Percentiles rank a stretch among this genome's conserved stretches.
These are phyloP conservation scores for Hapalemur alaotrensis DNA, from an alignment of 2,797 vertebrate genomes.

Conservation along the genomic window DNA sequence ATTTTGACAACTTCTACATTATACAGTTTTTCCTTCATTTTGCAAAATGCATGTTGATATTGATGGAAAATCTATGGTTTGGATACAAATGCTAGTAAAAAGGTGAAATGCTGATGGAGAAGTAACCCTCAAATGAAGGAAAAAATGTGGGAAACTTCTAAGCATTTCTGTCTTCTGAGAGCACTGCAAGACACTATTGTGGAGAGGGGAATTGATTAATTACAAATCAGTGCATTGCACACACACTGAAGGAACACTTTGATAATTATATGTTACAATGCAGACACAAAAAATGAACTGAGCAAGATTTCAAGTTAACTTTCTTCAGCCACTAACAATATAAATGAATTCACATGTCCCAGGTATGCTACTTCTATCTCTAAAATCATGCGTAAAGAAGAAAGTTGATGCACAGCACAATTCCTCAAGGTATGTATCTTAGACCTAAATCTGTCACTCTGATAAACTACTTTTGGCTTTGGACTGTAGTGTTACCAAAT, in stretches of 20 bases:
- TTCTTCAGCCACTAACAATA: neutral
- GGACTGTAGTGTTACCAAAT: neutral
- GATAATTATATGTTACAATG: neutral
- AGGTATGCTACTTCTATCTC: neutral
- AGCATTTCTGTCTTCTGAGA: constrained; percentile 30
- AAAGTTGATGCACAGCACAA: neutral
- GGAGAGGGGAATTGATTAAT: neutral
- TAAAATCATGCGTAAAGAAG: constrained; percentile 15
- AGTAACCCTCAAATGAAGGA: neutral
- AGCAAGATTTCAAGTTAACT: constrained; percentile 28
- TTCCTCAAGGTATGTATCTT: constrained; percentile 37
- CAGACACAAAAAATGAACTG: neutral
- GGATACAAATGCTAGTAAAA: neutral
- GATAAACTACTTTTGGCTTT: constrained; percentile 62
- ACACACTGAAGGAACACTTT: neutral
- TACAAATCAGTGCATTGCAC: neutral
- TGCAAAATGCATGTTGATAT: neutral
- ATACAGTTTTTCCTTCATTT: neutral
- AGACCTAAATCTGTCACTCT: constrained; percentile 69
- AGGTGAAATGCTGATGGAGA: neutral
- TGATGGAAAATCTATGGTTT: constrained; percentile 21
- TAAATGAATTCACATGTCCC: neutral
- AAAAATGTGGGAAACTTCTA: neutral
- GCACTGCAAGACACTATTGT: neutral
- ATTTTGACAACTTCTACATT: neutral